Base-by-base conservation (phyloP, 2,888 invertebrate genomes). In the Pachliopta kotzebuea region DNA sequence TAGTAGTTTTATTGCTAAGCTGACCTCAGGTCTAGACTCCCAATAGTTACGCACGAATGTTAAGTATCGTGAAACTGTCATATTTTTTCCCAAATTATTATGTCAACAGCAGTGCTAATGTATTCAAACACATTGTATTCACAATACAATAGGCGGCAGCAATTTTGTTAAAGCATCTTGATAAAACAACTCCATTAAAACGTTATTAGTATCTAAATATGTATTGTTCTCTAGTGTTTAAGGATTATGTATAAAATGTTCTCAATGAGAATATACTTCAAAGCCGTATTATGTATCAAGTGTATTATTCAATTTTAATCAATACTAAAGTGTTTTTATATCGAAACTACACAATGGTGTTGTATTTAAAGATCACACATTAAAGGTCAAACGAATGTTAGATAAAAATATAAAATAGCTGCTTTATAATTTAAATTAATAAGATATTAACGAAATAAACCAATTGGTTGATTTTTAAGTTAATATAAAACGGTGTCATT, bases 1-100 rank as follows among this genome's bases (percentile, higher is more conserved):
- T 72, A 70, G 67, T 65, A 37, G 63, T 71, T 71, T 75, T 78
- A 77, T 77, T 76, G 74, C 71, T 71, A 65, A 69, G 63, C 74
- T 75, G 76, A 79, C 76, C 74, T 71, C 64, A 65, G 69, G 78
- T 78, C 76, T 80, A 78, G 76, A 73, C 75, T 66, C 24, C 53
- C 45, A 68, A 67, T 68, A 64, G 56, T 61, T n/a, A 31, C 57
- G 21, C 29, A 31, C 37, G 18, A n/a, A 50, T 50, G 31, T 52
- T 37, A 29, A 59, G 18, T 42, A 17, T 23, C 42, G 24, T 26
- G 31, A 20, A 50, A 24, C n/a, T 4, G 17, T 2, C 9, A n/a
- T 29, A 17, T 23, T 14, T 31, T 31, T 56, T 31, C 24, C 49
- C n/a, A n/a, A n/a, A 23, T 37, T 4, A 37, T 21, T 56, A 18